Percentiles rank a stretch among this genome's conserved stretches.
Evolutionary conservation across 1,140 invertebrate species (phyloP).

Genomic region (Chironomus tepperi): DNA sequence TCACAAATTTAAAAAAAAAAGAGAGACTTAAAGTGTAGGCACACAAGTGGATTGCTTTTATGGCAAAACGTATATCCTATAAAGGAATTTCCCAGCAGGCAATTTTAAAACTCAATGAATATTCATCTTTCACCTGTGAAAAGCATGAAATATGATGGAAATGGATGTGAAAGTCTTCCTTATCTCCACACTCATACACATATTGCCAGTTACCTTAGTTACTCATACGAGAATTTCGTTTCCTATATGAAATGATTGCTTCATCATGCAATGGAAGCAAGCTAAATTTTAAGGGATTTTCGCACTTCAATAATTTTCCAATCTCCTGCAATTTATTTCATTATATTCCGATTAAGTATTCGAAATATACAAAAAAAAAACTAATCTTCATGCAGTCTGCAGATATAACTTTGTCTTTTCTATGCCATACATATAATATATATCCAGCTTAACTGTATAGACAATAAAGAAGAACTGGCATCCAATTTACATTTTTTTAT

Average conservation of each 20-base stretch:
- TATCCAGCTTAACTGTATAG: not conserved
- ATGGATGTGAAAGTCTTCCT: not conserved
- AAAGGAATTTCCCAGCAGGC: too few species aligned
- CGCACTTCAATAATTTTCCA: slow-evolving; percentile 20
- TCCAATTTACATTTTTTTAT: not conserved
- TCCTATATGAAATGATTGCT: too few species aligned
- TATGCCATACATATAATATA: not conserved
- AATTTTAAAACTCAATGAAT: not conserved
- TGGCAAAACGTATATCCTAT: too few species aligned
- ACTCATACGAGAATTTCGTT: not conserved
- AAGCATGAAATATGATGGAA: not conserved
- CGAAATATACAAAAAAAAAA: not conserved
- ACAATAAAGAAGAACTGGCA: not conserved
- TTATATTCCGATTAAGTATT: not conserved
- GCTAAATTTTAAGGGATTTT: not conserved
- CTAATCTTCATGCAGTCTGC: not conserved
- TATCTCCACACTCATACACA: not conserved
- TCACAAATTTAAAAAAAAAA: too few species aligned
- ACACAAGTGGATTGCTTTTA: too few species aligned
- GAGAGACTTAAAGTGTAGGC: too few species aligned
- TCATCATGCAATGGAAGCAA: too few species aligned
- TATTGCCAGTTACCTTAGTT: not conserved
- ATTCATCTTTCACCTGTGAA: not conserved
- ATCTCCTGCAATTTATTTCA: slow-evolving; percentile 23
- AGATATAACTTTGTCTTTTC: not conserved